These are phyloP conservation scores for Felis chaus DNA, from an alignment of 2,113 vertebrate species.

Conservation along the genomic window DNA sequence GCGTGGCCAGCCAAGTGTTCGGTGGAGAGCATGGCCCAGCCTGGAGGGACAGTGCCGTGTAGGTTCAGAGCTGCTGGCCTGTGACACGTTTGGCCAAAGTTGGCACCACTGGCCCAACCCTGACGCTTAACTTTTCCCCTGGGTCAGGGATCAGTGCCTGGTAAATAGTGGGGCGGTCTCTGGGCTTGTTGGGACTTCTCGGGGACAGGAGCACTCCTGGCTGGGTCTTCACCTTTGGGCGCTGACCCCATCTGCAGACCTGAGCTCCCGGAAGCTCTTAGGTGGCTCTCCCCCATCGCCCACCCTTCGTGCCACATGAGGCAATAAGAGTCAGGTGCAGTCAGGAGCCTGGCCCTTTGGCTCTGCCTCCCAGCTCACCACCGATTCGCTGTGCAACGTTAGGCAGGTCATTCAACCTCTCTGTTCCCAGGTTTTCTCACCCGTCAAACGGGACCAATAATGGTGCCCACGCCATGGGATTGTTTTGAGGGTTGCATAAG, in stretches of 20 bases:
- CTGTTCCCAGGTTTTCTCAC: background rate
- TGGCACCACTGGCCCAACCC: background rate
- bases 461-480: background rate
- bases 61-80: background rate
- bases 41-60: background rate
- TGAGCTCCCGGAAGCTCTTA: background rate
- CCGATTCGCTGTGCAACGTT: background rate
- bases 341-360: background rate
- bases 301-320: background rate
- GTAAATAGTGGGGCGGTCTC: background rate
- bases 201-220: background rate
- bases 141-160: background rate
- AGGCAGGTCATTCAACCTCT: background rate
- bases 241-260: background rate
- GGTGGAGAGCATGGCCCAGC: background rate
- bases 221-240: background rate
- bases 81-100: background rate
- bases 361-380: no score
- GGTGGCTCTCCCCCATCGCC: background rate
- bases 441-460: background rate
- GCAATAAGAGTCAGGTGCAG: background rate
- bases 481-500: background rate
- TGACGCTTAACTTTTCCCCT: background rate
- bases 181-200: background rate
- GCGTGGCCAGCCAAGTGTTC: background rate